These are phyloP conservation scores for Oasisia sp. DNA, from an alignment of 2,888 invertebrate species.

Conservation along the genomic window DNA sequence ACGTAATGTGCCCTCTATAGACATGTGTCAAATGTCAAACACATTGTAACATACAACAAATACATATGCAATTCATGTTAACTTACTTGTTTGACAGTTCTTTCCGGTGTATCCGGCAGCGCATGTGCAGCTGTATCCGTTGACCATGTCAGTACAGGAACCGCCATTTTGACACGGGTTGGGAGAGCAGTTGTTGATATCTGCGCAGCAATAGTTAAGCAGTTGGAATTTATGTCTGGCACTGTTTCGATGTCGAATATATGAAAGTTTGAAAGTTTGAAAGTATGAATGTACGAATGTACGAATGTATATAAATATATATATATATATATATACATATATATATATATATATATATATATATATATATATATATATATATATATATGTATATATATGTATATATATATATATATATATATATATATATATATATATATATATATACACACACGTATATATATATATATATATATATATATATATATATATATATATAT, in stretches of 20 bases:
- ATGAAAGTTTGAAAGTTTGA: no score
- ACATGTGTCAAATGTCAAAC: no score
- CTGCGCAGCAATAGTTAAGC: no score
- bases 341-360: no score
- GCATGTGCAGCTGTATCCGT: not conserved
- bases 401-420: no score
- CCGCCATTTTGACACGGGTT: constrained; percentile 21
- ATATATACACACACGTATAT: no score
- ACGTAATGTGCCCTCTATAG: no score
- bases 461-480: not conserved
- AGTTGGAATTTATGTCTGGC: no score
- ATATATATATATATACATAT: not conserved
- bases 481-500: not conserved
- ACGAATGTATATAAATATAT: not conserved
- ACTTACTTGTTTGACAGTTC: constrained; percentile 19
- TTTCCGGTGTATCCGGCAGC: not conserved
- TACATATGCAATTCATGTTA: not conserved
- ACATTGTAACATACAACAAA: no score
- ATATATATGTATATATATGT: not conserved
- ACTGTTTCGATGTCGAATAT: no score
- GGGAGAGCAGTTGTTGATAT: not conserved
- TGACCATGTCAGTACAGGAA: not conserved
- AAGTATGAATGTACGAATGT: no score
- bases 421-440: not conserved
- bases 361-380: not conserved